A percentile compares a stretch with the other conserved stretches of the same genome.
These are phyloP conservation scores for Margarornis squamiger DNA, from an alignment of 2,797 vertebrate species.

Conservation along the genomic window DNA sequence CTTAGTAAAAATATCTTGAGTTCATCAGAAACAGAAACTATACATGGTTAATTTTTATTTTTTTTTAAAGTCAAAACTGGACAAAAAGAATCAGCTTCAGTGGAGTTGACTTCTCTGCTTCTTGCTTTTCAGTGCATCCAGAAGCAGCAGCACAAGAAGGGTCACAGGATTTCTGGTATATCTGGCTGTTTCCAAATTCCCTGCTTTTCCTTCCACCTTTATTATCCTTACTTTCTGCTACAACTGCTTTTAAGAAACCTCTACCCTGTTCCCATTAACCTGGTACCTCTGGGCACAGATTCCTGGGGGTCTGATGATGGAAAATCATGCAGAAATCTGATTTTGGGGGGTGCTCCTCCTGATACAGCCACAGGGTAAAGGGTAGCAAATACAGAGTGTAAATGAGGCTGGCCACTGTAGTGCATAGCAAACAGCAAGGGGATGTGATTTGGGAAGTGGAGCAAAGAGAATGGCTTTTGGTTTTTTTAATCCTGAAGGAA, in stretches of 20 bases:
- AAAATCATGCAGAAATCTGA: neutral
- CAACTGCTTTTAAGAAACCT: neutral
- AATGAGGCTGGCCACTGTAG: too few species aligned
- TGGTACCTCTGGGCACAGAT: neutral
- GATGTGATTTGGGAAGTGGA: neutral
- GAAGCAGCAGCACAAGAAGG: neutral
- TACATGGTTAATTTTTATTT: neutral
- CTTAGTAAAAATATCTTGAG: neutral
- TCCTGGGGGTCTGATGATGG: neutral
- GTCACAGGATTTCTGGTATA: neutral
- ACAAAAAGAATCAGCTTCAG: neutral
- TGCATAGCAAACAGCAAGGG: neutral
- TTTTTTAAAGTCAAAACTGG: neutral
- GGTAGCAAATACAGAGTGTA: fast-evolving
- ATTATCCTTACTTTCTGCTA: neutral
- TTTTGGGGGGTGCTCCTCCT: too few species aligned
- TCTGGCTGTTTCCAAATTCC: neutral
- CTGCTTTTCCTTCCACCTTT: neutral
- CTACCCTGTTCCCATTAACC: neutral
- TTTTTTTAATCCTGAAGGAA: neutral
- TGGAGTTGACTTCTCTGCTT: neutral
- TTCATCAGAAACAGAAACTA: neutral
- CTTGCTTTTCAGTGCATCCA: neutral
- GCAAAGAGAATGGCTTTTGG: fast-evolving
- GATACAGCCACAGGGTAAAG: neutral